These are phyloP conservation scores for Orestias chungarensis DNA, from an alignment of 2,797 vertebrate species.

Conservation along the genomic window DNA sequence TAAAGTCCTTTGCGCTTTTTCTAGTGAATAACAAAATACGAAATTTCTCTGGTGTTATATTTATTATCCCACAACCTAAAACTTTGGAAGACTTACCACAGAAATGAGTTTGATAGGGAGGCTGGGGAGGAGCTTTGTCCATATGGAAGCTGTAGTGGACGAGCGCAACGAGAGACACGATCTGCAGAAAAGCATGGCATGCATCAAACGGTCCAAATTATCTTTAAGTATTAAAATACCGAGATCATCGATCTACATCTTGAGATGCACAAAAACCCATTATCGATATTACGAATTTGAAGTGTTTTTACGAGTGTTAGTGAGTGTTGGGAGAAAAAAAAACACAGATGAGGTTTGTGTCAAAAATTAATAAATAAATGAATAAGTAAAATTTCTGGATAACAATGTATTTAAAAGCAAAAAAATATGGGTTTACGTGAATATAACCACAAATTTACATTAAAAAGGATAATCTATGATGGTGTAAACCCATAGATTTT, in stretches of 20 bases:
- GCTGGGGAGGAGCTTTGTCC: conserved; percentile 91
- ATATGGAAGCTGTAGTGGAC: conserved; percentile 89
- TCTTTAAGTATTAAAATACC: not conserved
- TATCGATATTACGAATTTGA: too few relatives aligned
- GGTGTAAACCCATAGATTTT: not conserved
- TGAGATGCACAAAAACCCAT: not conserved
- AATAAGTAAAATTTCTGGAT: too few relatives aligned
- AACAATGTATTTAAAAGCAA: too few relatives aligned
- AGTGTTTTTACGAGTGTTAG: too few relatives aligned
- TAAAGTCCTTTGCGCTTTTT: too few relatives aligned
- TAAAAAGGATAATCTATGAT: not conserved
- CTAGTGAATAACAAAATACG: not conserved
- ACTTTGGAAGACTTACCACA: conserved; percentile 83
- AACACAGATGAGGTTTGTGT: too few relatives aligned
- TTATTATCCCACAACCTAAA: not conserved
- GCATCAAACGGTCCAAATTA: not conserved
- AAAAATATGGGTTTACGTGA: too few relatives aligned
- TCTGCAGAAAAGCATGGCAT: conserved; percentile 66
- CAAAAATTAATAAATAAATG: too few relatives aligned
- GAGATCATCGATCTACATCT: not conserved
- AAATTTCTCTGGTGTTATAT: too few relatives aligned
- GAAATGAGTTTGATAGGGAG: conserved; percentile 93
- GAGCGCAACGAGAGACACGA: conserved; percentile 89
- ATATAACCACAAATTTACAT: not conserved
- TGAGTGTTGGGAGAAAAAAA: too few relatives aligned